Evolutionary conservation across 2,797 vertebrate genomes (phyloP).

Genomic region (Amniataba percoides): DNA sequence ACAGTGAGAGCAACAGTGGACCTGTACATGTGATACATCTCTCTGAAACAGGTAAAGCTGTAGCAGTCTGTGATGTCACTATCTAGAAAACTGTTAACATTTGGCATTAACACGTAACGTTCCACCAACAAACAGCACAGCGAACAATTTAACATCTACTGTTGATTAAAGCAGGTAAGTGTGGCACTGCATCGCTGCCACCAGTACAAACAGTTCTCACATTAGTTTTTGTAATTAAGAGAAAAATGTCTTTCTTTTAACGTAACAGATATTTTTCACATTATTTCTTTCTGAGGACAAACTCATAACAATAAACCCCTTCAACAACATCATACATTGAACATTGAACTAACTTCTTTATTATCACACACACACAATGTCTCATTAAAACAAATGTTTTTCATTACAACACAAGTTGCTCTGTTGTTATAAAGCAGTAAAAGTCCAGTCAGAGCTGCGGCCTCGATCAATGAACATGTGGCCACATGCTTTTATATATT

Average conservation of each 20-base stretch:
- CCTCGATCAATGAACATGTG: not conserved
- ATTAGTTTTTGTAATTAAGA: not conserved
- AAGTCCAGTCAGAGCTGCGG: not conserved
- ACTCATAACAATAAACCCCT: not conserved
- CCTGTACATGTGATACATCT: not conserved
- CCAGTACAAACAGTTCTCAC: not conserved
- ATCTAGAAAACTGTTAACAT: conserved; percentile 5
- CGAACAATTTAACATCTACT: not conserved
- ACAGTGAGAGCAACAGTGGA: not conserved
- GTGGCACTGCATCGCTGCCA: not conserved
- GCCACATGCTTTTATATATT: not conserved
- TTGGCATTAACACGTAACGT: not conserved
- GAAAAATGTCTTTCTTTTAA: not conserved
- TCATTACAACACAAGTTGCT: not conserved
- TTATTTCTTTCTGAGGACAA: not conserved
- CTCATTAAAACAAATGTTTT: not conserved
- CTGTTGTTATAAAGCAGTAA: not conserved
- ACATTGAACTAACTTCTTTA: not conserved
- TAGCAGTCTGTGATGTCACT: not conserved
- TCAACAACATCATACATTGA: not conserved
- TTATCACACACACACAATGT: not conserved
- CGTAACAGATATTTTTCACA: not conserved
- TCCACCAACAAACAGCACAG: conserved; percentile 9
- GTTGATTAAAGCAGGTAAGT: not conserved
- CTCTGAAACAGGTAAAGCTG: conserved; percentile 8